Conservation (phyloP, 2,797 vertebrate genomes). For the Eremophila alpestris region DNA sequence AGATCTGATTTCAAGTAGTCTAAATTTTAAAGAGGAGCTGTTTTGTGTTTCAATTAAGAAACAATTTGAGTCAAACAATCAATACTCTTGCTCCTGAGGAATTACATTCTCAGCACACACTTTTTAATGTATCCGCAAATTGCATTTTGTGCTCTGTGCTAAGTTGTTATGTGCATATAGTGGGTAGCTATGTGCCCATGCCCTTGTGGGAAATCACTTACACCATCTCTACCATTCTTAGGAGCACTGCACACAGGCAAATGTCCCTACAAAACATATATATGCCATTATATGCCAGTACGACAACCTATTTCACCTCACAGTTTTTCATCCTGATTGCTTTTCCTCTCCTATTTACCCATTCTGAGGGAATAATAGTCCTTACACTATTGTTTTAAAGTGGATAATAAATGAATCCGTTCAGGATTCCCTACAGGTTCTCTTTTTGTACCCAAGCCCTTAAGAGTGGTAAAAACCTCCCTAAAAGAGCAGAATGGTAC, state of each 20-base stretch:
- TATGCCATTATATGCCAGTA: not conserved
- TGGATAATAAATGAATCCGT: not conserved
- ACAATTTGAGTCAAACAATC: not conserved
- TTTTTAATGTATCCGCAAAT: not conserved
- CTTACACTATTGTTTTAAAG: not conserved
- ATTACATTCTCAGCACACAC: not conserved
- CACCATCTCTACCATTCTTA: fast-evolving
- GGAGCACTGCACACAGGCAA: not conserved
- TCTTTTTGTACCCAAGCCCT: not conserved
- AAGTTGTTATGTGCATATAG: fast-evolving
- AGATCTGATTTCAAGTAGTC: not conserved
- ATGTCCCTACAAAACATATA: not conserved
- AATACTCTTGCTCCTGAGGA: not conserved
- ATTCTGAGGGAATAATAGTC: not conserved
- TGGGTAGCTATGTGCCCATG: not conserved
- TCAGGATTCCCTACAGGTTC: not conserved
- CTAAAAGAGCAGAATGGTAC: not conserved
- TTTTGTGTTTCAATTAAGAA: slow-evolving; percentile 15
- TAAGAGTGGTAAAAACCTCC: not conserved
- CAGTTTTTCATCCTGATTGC: not conserved
- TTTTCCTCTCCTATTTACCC: not conserved
- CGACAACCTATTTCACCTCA: not conserved
- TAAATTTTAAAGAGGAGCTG: slow-evolving; percentile 9
- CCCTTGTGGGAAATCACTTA: not conserved
- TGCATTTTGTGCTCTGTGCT: not conserved